Evolutionary conservation across 2,888 invertebrate species (phyloP).

Genomic region (Eupelmus urozonus): DNA sequence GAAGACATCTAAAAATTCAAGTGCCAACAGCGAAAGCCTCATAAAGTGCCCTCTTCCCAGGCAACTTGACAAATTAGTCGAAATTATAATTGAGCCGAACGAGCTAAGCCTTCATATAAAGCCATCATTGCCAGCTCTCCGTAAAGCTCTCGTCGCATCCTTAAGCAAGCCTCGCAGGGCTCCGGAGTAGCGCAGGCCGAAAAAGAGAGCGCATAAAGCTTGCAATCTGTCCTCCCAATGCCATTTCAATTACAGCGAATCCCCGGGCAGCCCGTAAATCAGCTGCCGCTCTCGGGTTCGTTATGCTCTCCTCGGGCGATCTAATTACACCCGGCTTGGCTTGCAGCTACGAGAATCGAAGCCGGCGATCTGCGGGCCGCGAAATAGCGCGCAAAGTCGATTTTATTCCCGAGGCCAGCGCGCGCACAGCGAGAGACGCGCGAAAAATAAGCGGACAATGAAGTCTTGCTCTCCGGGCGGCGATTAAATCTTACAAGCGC

Average conservation of each 20-base stretch:
- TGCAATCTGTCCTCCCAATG: conserved; percentile 28
- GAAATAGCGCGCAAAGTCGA: too few species aligned
- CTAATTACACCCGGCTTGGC: too few species aligned
- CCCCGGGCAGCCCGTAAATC: background rate
- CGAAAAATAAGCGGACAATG: conserved; percentile 29
- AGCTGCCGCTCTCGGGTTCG: too few species aligned
- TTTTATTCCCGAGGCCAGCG: too few species aligned
- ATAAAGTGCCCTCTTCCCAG: too few species aligned
- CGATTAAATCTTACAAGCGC: conserved; percentile 53
- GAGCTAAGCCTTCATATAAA: background rate
- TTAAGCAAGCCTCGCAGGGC: background rate
- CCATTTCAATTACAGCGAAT: conserved; percentile 38
- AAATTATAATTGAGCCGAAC: conserved; percentile 11
- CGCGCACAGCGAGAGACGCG: background rate
- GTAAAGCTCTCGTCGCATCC: conserved; percentile 20
- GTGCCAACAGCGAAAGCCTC: too few species aligned
- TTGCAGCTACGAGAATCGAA: too few species aligned
- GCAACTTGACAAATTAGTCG: background rate
- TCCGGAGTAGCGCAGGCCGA: background rate
- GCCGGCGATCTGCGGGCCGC: too few species aligned
- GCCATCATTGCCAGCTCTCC: background rate
- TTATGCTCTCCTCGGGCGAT: too few species aligned
- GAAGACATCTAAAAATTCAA: too few species aligned
- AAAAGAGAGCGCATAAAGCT: background rate
- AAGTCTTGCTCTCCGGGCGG: background rate